Evolutionary conservation across 2,797 vertebrate species (phyloP).

Genomic region (Luscinia luscinia): DNA sequence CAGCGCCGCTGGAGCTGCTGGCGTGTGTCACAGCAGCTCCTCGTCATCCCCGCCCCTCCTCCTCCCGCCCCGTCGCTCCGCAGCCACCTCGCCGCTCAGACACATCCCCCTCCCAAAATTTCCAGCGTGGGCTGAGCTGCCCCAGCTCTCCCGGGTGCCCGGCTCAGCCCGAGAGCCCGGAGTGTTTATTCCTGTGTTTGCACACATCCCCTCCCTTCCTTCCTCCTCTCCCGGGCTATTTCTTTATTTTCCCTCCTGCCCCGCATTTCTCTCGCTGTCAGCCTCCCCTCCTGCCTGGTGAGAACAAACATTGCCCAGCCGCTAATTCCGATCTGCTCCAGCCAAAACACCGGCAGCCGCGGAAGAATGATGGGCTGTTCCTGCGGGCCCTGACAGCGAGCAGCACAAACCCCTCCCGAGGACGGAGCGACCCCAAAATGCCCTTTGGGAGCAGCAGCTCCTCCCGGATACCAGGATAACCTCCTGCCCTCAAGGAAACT

Average conservation of each 20-base stretch:
- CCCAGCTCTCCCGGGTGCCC: background rate
- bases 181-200: background rate
- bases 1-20: constrained; percentile 57
- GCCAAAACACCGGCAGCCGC: constrained; percentile 30
- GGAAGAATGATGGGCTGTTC: background rate
- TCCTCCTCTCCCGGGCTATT: constrained; percentile 23
- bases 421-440: background rate
- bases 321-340: constrained; percentile 11
- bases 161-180: background rate
- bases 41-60: background rate
- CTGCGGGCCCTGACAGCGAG: background rate
- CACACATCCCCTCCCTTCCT: constrained; percentile 50
- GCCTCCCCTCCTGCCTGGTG: background rate
- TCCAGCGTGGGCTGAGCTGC: background rate
- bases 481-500: background rate
- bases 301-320: constrained; percentile 32
- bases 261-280: background rate
- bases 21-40: constrained; percentile 67
- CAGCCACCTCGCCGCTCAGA: background rate
- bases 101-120: background rate
- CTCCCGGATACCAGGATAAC: background rate
- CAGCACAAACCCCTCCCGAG: background rate
- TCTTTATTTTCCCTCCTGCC: background rate
- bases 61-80: background rate
- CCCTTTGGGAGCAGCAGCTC: background rate